Percentiles rank a stretch among this genome's conserved stretches.
These are phyloP conservation scores for Elymnias hypermnestra DNA, from an alignment of 1,140 invertebrate species.

Conservation along the genomic window DNA sequence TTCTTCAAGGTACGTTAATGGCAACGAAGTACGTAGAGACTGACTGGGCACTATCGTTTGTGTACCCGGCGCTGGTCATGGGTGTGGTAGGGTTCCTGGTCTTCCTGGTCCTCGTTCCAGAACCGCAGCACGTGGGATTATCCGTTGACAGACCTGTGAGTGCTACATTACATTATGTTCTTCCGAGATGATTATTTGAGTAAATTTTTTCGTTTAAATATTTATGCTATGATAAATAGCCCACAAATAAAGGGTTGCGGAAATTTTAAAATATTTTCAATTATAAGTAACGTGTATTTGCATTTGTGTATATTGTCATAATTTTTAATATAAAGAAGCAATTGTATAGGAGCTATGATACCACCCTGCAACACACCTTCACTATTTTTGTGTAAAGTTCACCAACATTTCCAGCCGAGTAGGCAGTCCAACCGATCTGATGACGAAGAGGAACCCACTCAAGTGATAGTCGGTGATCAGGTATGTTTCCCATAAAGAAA, in stretches of 20 bases:
- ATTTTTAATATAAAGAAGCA: too few species aligned
- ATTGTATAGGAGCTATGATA: too few species aligned
- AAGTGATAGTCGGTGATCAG: slow-evolving; percentile 63
- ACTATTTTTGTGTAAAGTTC: too few species aligned
- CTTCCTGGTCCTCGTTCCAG: slow-evolving; percentile 90
- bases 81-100: slow-evolving; percentile 85
- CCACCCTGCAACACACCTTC: too few species aligned
- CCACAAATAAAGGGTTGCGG: too few species aligned
- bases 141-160: slow-evolving; percentile 31
- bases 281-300: too few species aligned
- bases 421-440: slow-evolving; percentile 38
- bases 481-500: slow-evolving; percentile 20
- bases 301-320: neutral
- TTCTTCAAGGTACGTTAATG: slow-evolving; percentile 81
- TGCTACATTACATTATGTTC: neutral
- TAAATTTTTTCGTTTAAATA: too few species aligned
- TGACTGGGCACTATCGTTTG: slow-evolving; percentile 95
- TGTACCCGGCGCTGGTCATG: slow-evolving; percentile 94
- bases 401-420: slow-evolving; percentile 32
- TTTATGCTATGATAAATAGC: too few species aligned
- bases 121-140: slow-evolving; percentile 82
- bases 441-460: slow-evolving; percentile 47
- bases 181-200: too few species aligned
- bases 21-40: slow-evolving; percentile 89
- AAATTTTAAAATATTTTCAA: too few species aligned